Evolutionary conservation across 1,140 invertebrate species (phyloP), one percentile per base, ranked within the genome.

Genomic region (Andricus grossulariae): DNA sequence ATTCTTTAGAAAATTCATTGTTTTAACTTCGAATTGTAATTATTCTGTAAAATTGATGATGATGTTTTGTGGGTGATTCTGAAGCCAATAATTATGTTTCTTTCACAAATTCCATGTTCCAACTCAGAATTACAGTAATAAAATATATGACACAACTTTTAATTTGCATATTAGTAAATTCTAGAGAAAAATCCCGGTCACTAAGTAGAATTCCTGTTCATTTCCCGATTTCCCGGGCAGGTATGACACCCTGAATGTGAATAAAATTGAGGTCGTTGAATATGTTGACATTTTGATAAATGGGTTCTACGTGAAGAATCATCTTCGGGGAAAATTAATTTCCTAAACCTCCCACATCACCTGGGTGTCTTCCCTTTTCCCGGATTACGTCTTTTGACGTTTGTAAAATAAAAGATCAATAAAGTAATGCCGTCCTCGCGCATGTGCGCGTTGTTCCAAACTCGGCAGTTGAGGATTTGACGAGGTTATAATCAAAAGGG

Each of bases 391-490:
- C 25, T 66, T 66, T 39, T 66, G 21, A 15, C 15, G 25, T 66
- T 66, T 66, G 60, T 66, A 66, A 66, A 66, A 66, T 66, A 66
- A 66, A 66, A 66, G 60, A 66, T 66, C 60, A 66, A 66, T 66
- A 66, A 39, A 66, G 60, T 45, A 66, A 66, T 45, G 15, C 32
- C 45, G 32, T 66, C 32, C 15, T n/a, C 25, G 60, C 60, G 60
- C 60, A 66, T 66, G 60, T 66, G 60, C 60, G 60, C 60, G 39
- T 66, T 66, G 60, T 66, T 66, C 32, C 60, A 66, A 66, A n/a
- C n/a, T 39, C 21, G 18, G 54, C 60, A 66, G 60, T 32, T 39
- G 39, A 66, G 60, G 60, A 66, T 66, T 66, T 32, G 39, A 66
- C 45, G 25, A 66, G 60, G 60, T 66, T 66, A 66, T 66, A 66